Evolutionary conservation across 2,113 vertebrate genomes (phyloP).

Genomic region (Merops nubicus): DNA sequence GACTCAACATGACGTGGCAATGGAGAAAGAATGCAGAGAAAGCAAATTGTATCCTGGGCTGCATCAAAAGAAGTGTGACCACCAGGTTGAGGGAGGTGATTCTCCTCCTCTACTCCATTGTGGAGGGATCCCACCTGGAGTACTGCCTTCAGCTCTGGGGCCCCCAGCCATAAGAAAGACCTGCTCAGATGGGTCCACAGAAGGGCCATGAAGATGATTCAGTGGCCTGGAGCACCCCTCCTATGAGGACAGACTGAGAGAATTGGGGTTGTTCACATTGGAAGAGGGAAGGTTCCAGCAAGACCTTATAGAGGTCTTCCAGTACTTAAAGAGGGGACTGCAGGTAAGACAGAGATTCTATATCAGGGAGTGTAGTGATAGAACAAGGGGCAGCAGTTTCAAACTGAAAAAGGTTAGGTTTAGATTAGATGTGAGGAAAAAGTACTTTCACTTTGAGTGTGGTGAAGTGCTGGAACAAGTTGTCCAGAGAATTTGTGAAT

Average conservation of each 20-base stretch:
- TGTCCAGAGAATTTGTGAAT: background rate
- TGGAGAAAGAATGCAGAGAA: background rate
- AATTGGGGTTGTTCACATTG: background rate
- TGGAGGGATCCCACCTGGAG: background rate
- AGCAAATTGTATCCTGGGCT: background rate
- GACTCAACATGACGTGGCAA: no score
- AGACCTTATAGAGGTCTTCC: background rate
- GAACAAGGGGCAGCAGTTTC: background rate
- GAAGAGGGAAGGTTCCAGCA: background rate
- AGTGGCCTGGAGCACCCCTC: background rate
- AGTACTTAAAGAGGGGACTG: background rate
- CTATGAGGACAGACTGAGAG: background rate
- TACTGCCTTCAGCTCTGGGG: background rate
- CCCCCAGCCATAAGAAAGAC: background rate
- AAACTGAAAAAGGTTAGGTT: background rate
- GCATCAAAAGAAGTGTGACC: background rate
- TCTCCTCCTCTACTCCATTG: background rate
- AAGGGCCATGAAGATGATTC: background rate
- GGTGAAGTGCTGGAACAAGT: background rate
- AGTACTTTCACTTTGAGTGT: background rate
- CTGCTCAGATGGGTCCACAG: background rate
- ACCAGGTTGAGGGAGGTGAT: background rate
- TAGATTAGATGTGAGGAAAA: background rate
- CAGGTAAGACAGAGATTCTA: background rate
- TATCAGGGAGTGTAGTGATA: background rate